Evolutionary conservation across 2,888 invertebrate species (phyloP).

Genomic region (Aporophyla lueneburgensis): DNA sequence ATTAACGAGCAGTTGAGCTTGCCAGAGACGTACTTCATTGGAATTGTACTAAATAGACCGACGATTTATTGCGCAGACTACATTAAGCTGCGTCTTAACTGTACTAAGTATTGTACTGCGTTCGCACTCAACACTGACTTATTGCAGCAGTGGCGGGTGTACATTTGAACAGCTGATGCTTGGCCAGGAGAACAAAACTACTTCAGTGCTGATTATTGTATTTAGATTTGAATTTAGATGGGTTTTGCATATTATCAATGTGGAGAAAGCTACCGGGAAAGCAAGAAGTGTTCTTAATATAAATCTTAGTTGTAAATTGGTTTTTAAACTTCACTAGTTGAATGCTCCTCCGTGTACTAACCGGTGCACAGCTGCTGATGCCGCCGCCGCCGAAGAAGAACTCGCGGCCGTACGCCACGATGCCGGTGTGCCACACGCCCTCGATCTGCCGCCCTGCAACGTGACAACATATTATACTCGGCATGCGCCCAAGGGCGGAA

Average conservation of each 20-base stretch:
- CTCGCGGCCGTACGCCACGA: constrained; percentile 96
- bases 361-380: constrained; percentile 95
- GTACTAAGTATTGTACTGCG: background rate
- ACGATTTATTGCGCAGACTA: background rate
- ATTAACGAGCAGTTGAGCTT: background rate
- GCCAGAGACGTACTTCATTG: constrained; percentile 3
- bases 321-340: background rate
- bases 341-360: constrained; percentile 88
- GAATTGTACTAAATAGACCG: background rate
- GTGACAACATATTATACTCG: background rate
- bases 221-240: background rate
- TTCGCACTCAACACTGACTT: background rate
- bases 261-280: background rate
- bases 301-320: background rate
- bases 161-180: background rate
- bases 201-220: background rate
- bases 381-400: constrained; percentile 96
- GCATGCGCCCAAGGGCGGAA: background rate
- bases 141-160: background rate
- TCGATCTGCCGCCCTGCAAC: constrained; percentile 94
- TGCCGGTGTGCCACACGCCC: constrained; percentile 98
- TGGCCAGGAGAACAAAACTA: background rate
- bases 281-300: background rate
- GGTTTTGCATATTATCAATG: background rate
- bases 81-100: background rate